A percentile compares a stretch with the other conserved stretches of the same genome.
Evolutionary conservation across 1,140 invertebrate species (phyloP).

Genomic region (Trachymyrmex septentrionalis): DNA sequence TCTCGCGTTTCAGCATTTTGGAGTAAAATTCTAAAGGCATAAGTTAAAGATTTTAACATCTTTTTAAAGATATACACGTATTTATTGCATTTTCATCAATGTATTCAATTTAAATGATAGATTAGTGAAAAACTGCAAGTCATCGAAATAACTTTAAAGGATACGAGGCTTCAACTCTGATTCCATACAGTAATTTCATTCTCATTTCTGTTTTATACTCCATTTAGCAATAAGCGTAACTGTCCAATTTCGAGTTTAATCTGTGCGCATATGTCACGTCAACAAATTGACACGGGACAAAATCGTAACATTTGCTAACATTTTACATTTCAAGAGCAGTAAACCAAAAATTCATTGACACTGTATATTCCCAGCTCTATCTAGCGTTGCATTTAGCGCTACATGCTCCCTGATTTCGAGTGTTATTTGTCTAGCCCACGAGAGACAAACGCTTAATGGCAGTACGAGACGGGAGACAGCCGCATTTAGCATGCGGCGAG

Average conservation of each 20-base stretch:
- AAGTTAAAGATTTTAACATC: slow-evolving; percentile 6
- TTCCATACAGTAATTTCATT: not conserved
- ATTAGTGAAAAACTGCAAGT: not conserved
- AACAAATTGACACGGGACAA: not conserved
- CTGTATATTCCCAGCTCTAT: not conserved
- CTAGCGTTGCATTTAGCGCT: slow-evolving; percentile 21
- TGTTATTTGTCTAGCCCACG: slow-evolving; percentile 36
- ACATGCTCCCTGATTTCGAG: slow-evolving; percentile 31
- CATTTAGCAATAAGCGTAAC: not conserved
- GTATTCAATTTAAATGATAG: not conserved
- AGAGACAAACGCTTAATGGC: slow-evolving; percentile 24
- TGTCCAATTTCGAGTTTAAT: not conserved
- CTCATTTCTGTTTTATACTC: not conserved
- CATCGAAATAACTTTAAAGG: slow-evolving; percentile 5
- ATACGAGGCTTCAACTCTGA: not conserved
- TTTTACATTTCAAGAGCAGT: not conserved
- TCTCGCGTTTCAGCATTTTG: not conserved
- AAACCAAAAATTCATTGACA: not conserved
- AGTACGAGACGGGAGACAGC: slow-evolving; percentile 15
- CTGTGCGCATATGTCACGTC: not conserved
- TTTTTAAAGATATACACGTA: not conserved
- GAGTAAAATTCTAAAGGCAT: not conserved
- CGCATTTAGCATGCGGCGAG: slow-evolving; percentile 44
- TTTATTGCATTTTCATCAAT: not conserved
- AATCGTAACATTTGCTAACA: not conserved